Evolutionary conservation across 1,140 invertebrate species (phyloP).

Genomic region (Drosophila busckii): DNA sequence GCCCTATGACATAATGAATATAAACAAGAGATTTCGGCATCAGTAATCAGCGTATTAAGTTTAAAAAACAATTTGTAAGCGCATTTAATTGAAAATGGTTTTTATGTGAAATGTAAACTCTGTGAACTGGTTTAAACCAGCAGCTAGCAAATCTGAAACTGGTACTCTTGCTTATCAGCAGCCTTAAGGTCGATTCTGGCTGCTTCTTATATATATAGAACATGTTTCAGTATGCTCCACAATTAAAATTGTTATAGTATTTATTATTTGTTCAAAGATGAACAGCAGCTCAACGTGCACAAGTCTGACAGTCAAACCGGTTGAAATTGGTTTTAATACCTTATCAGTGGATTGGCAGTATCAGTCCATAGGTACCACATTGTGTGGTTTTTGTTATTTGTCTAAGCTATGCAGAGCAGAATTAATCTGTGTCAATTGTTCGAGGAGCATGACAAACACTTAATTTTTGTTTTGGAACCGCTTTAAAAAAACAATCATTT

Average conservation of each 20-base stretch:
- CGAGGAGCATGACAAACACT: conserved; percentile 27
- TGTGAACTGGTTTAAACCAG: conserved; percentile 47
- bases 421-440: conserved; percentile 47
- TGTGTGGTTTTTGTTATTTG: conserved; percentile 29
- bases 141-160: no score
- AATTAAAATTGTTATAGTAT: conserved; percentile 37
- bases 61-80: conserved; percentile 41
- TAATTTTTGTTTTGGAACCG: conserved; percentile 19
- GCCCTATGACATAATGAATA: conserved; percentile 10
- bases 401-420: conserved; percentile 32
- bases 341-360: conserved; percentile 55
- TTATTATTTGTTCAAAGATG: conserved; percentile 41
- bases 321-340: conserved; percentile 32
- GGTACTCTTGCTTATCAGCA: conserved; percentile 39
- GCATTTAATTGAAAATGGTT: conserved; percentile 46
- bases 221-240: conserved; percentile 52
- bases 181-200: conserved; percentile 61
- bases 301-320: conserved; percentile 32
- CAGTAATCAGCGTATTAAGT: conserved; percentile 28
- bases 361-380: conserved; percentile 62
- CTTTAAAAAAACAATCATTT: neutral
- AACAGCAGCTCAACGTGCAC: conserved; percentile 9
- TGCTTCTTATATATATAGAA: conserved; percentile 50
- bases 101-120: conserved; percentile 3
- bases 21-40: conserved; percentile 12